These are phyloP conservation scores for Mycetomoellerius zeteki DNA, from an alignment of 1,140 invertebrate species.

Conservation along the genomic window DNA sequence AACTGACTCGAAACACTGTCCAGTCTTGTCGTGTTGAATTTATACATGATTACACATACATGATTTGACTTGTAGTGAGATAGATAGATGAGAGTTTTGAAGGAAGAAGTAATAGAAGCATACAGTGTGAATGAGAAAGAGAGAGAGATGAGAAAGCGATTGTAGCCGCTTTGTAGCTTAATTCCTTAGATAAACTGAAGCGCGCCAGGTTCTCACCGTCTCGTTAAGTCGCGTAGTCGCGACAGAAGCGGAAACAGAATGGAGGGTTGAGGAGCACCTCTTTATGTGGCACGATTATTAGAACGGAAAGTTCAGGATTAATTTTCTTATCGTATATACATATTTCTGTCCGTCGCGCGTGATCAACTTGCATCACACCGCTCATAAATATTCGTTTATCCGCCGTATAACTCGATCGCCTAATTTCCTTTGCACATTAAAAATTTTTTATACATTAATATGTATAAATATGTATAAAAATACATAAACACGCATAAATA, in stretches of 20 bases:
- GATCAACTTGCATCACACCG: not conserved
- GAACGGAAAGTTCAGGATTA: slow-evolving; percentile 1
- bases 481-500: too few relatives aligned
- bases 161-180: slow-evolving; percentile 57
- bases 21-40: slow-evolving; percentile 42
- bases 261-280: not conserved
- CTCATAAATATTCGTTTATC: not conserved
- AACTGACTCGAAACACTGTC: not conserved
- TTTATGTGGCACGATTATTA: slow-evolving; percentile 9
- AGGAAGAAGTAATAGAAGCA: not conserved
- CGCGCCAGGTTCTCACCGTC: slow-evolving; percentile 62
- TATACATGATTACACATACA: slow-evolving; percentile 4
- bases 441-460: too few relatives aligned
- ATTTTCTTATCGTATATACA: slow-evolving; percentile 26
- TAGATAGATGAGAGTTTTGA: not conserved
- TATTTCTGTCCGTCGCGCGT: not conserved
- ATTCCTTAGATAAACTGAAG: slow-evolving; percentile 61
- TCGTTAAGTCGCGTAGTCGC: too few relatives aligned
- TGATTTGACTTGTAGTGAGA: slow-evolving; percentile 51
- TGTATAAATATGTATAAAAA: too few relatives aligned
- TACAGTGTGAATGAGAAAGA: slow-evolving; percentile 1
- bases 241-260: not conserved
- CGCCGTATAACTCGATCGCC: not conserved
- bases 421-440: not conserved
- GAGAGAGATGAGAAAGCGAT: not conserved